Conservation (phyloP, 2,113 vertebrate genomes). For the Plecturocebus donacophilus region DNA sequence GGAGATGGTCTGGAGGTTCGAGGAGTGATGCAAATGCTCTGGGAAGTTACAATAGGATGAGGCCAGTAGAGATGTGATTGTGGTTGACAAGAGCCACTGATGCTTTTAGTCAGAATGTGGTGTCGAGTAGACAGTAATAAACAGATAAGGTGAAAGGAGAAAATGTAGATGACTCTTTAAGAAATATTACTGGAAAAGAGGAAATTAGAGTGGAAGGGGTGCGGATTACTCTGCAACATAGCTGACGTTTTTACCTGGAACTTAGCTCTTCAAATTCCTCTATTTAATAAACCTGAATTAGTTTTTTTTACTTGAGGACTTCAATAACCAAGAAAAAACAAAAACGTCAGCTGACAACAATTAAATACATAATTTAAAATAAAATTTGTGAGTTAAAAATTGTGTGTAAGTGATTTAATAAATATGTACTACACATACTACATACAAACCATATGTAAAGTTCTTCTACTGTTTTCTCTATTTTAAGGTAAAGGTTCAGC, state of each 20-base stretch:
- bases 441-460: not conserved
- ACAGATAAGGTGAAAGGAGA: not conserved
- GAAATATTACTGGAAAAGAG: not conserved
- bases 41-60: not conserved
- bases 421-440: not conserved
- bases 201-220: not conserved
- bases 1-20: not conserved
- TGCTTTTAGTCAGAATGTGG: not conserved
- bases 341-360: not conserved
- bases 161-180: not conserved
- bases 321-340: not conserved
- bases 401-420: not conserved
- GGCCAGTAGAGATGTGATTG: not conserved
- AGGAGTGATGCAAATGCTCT: not conserved
- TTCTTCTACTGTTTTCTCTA: not conserved
- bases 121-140: not conserved
- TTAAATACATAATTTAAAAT: not conserved
- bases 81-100: not conserved
- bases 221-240: not conserved
- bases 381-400: not conserved
- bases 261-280: not conserved
- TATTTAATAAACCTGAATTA: not conserved
- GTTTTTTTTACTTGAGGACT: not conserved
- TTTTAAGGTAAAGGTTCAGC: not conserved
- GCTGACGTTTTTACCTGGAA: not conserved